Conservation (phyloP, 1,140 invertebrate species). For the Monomorium pharaonis region DNA sequence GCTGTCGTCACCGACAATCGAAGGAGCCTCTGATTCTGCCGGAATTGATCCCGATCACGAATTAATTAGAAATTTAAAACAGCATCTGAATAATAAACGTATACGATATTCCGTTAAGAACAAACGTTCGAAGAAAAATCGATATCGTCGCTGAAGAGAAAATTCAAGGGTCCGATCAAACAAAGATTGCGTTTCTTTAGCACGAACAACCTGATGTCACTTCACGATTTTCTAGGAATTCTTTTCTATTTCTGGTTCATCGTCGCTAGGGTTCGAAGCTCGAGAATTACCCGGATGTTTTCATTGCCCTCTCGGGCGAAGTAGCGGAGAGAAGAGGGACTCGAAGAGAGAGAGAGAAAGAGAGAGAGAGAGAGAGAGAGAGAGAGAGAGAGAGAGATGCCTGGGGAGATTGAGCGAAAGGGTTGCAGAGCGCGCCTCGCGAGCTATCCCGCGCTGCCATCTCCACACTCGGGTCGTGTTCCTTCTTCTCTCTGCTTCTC, state of each 20-base stretch:
- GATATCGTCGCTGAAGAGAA: neutral
- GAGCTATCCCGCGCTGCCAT: constrained; percentile 76
- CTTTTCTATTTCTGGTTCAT: constrained; percentile 29
- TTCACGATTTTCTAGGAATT: neutral
- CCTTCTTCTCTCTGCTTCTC: constrained; percentile 65
- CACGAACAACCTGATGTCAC: neutral
- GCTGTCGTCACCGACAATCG: neutral
- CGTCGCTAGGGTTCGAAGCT: constrained; percentile 66
- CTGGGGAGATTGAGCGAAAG: constrained; percentile 67
- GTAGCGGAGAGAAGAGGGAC: neutral
- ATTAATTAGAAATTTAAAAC: neutral
- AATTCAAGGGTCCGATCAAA: neutral
- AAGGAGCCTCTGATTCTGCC: neutral
- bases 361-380: constrained; percentile 38
- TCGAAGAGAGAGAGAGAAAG: constrained; percentile 46
- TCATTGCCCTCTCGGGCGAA: constrained; percentile 78
- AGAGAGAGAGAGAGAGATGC: constrained; percentile 50
- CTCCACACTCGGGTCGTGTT: constrained; percentile 76
- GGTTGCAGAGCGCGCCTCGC: constrained; percentile 69
- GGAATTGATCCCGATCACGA: neutral
- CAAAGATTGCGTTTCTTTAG: neutral
- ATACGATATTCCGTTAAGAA: neutral
- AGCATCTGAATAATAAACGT: neutral
- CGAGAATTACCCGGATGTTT: constrained; percentile 78
- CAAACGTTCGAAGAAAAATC: neutral